Base-by-base conservation (phyloP, 2,888 invertebrate species). In the Petrolisthes cinctipes region DNA sequence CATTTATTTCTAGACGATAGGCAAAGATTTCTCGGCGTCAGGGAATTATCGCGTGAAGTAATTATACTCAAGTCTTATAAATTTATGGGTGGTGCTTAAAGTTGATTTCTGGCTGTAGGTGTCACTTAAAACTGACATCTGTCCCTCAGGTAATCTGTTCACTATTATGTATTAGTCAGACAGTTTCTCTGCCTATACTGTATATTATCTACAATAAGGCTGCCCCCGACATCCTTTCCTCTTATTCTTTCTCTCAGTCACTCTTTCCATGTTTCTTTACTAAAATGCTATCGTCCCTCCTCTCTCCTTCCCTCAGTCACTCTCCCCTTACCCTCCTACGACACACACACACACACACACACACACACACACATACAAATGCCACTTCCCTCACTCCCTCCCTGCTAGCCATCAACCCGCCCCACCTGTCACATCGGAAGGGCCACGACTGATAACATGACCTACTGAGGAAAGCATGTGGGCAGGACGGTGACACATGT, bases 401-500 rank as follows among this genome's bases (percentile, higher is more conserved):
- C 71, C 20, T 20, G n/a, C 20, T 61, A 61, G 11, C 61, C 17
- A 17, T 61, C 61, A 37, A 37, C 1, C 37, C 37, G 17, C 20
- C 20, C 71, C 71, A 71, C 17, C 71, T 71, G 71, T 71, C 71
- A 71, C 20, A 71, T 71, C 71, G 71, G 37, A n/a, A 6, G 71
- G 6, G n/a, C 71, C 71, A 14, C 71, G n/a, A 6, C 71, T 71
- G 71, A 71, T 71, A 71, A 71, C 71, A 71, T 71, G 71, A 71
- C 71, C 71, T n/a, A 71, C 71, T 71, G n/a, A 71, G 71, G 6
- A 11, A 71, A 71, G 20, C 71, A 71, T 6, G 71, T 71, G 71
- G 71, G 71, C 71, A 11, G 71, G 71, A 71, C 71, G n/a, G 17
- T 71, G 71, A 71, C 71, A 71, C n/a, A 71, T 71, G 71, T 71